These are phyloP conservation scores for Orientallactaga sibirica DNA, from an alignment of 2,797 vertebrate species.

Conservation along the genomic window DNA sequence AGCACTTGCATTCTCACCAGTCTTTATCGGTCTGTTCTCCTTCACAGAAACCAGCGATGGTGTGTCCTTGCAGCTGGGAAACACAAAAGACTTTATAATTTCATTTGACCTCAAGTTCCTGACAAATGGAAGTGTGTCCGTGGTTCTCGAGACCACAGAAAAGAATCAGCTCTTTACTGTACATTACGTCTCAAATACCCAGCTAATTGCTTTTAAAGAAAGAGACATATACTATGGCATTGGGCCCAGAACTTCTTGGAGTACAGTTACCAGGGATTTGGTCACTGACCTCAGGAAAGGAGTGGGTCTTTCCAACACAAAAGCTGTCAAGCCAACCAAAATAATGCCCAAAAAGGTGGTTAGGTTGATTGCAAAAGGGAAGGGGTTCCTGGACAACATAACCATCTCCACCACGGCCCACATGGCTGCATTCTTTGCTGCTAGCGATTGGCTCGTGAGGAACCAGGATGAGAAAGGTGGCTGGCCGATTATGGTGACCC, in stretches of 20 bases:
- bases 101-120: slow-evolving; percentile 95
- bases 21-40: slow-evolving; percentile 39
- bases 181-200: slow-evolving; percentile 94
- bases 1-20: slow-evolving; percentile 31
- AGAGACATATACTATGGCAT: slow-evolving; percentile 95
- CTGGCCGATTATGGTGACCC: slow-evolving; percentile 99
- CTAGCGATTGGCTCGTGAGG: slow-evolving; percentile 96
- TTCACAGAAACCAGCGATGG: slow-evolving; percentile 94
- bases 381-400: slow-evolving; percentile 95
- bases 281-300: slow-evolving; percentile 98
- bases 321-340: slow-evolving; percentile 97
- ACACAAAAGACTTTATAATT: slow-evolving; percentile 96
- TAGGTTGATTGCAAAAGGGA: slow-evolving; percentile 91
- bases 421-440: slow-evolving; percentile 97
- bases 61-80: slow-evolving; percentile 93
- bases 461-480: slow-evolving; percentile 98
- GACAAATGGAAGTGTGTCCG: slow-evolving; percentile 95
- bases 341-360: slow-evolving; percentile 96
- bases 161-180: slow-evolving; percentile 94
- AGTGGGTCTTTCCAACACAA: slow-evolving; percentile 97
- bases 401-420: slow-evolving; percentile 97
- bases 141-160: slow-evolving; percentile 96
- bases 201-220: slow-evolving; percentile 94
- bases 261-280: slow-evolving; percentile 96
- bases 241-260: slow-evolving; percentile 93